These are phyloP conservation scores for Enteromius mattozi DNA, from an alignment of 2,797 vertebrate genomes.

Conservation along the genomic window DNA sequence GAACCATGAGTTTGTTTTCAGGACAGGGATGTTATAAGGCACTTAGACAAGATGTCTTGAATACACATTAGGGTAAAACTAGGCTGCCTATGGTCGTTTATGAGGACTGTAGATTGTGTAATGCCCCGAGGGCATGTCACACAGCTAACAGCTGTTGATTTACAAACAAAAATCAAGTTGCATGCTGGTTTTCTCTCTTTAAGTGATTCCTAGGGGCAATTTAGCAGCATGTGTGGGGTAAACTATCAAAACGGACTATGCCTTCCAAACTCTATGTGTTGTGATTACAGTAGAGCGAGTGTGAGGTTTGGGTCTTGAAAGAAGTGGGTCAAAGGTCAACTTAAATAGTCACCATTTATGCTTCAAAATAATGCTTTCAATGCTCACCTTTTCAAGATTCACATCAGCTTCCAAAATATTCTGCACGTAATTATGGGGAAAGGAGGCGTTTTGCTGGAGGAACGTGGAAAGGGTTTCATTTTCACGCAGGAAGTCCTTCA, in stretches of 20 bases:
- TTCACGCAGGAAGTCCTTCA: conserved; percentile 89
- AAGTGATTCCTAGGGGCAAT: conserved; percentile 3
- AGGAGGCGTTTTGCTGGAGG: conserved; percentile 80
- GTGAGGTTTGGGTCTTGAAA: background rate
- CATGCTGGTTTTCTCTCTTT: conserved; percentile 42
- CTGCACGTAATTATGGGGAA: conserved; percentile 75
- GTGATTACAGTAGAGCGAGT: background rate
- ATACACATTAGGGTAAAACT: conserved; percentile 21
- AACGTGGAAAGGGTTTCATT: conserved; percentile 89
- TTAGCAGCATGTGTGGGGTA: background rate
- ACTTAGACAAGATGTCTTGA: background rate
- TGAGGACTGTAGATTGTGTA: conserved; percentile 6
- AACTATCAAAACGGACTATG: conserved; percentile 6
- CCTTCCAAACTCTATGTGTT: background rate
- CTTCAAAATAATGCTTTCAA: conserved; percentile 3
- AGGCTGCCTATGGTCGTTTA: conserved; percentile 8
- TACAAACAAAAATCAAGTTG: conserved; percentile 17
- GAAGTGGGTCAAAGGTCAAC: background rate
- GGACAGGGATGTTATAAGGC: background rate
- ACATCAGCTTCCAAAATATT: conserved; percentile 81
- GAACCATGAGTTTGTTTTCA: conserved; percentile 7
- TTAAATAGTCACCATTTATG: background rate
- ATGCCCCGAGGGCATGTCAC: conserved; percentile 16
- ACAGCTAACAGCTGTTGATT: conserved; percentile 29
- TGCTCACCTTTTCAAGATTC: conserved; percentile 84